Evolutionary conservation across 1,140 invertebrate genomes (phyloP).

Genomic region (Dendrolimus punctatus): DNA sequence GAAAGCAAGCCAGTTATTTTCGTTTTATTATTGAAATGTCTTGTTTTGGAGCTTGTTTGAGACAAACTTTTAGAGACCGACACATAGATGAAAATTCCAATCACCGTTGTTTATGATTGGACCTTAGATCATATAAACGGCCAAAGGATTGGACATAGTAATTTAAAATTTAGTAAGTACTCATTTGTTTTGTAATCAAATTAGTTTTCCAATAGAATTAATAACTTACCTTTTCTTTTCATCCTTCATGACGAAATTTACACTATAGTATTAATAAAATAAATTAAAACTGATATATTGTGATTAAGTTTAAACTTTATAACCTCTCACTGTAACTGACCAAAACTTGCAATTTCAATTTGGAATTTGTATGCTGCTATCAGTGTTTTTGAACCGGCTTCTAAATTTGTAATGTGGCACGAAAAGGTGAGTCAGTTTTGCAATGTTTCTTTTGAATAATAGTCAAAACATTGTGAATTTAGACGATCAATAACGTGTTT

Average conservation of each 20-base stretch:
- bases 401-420: slow-evolving; percentile 6
- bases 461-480: slow-evolving; percentile 38
- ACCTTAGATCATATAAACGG: too few relatives aligned
- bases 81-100: too few relatives aligned
- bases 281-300: slow-evolving; percentile 8
- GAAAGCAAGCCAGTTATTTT: too few relatives aligned
- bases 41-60: too few relatives aligned
- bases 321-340: slow-evolving; percentile 4
- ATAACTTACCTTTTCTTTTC: slow-evolving; percentile 35
- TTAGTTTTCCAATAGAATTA: background rate
- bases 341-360: too few relatives aligned
- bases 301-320: slow-evolving; percentile 7
- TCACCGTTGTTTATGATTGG: too few relatives aligned
- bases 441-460: slow-evolving; percentile 10
- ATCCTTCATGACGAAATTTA: slow-evolving; percentile 32
- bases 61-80: too few relatives aligned
- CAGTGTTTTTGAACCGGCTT: too few relatives aligned
- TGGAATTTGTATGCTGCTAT: too few relatives aligned
- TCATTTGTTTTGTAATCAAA: slow-evolving; percentile 1
- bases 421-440: slow-evolving; percentile 10
- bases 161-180: background rate
- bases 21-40: too few relatives aligned
- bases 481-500: slow-evolving; percentile 36
- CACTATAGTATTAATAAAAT: slow-evolving; percentile 5
- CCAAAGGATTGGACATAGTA: too few relatives aligned